Evolutionary conservation across 2,113 vertebrate genomes (phyloP).

Genomic region (Pyxicephalus adspersus): DNA sequence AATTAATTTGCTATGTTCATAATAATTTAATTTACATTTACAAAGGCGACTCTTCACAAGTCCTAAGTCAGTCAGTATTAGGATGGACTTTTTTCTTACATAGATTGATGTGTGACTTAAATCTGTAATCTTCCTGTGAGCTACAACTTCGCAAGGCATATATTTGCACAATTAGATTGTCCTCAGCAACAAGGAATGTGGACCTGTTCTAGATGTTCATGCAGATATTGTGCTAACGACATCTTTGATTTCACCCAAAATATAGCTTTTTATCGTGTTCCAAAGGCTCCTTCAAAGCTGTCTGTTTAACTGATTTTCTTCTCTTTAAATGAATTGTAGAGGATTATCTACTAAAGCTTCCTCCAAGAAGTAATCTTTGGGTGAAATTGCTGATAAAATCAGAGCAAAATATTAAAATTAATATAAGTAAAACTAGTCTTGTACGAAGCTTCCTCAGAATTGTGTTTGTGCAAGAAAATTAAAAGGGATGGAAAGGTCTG

Average conservation of each 20-base stretch:
- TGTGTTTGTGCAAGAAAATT: slow-evolving; percentile 36
- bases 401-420: slow-evolving; percentile 33
- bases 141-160: slow-evolving; percentile 37
- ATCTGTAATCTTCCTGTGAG: slow-evolving; percentile 12
- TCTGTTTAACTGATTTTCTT: slow-evolving; percentile 39
- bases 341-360: slow-evolving; percentile 34
- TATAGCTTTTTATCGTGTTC: slow-evolving; percentile 30
- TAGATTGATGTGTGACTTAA: slow-evolving; percentile 30
- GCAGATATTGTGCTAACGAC: slow-evolving; percentile 30
- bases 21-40: slow-evolving; percentile 13
- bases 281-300: slow-evolving; percentile 18
- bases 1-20: slow-evolving; percentile 4
- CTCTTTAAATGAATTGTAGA: slow-evolving; percentile 32
- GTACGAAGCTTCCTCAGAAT: slow-evolving; percentile 3
- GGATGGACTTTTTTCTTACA: slow-evolving; percentile 5
- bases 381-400: slow-evolving; percentile 36
- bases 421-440: slow-evolving; percentile 24
- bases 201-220: slow-evolving; percentile 27
- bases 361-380: slow-evolving; percentile 26
- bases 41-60: slow-evolving; percentile 10
- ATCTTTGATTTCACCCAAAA: slow-evolving; percentile 42
- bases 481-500: slow-evolving; percentile 13
- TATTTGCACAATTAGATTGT: slow-evolving; percentile 46
- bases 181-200: neutral
- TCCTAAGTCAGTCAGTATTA: slow-evolving; percentile 5